Evolutionary conservation across 64 coral and sea anemone genomes (phyloP).

Genomic region (Montipora capricornis): DNA sequence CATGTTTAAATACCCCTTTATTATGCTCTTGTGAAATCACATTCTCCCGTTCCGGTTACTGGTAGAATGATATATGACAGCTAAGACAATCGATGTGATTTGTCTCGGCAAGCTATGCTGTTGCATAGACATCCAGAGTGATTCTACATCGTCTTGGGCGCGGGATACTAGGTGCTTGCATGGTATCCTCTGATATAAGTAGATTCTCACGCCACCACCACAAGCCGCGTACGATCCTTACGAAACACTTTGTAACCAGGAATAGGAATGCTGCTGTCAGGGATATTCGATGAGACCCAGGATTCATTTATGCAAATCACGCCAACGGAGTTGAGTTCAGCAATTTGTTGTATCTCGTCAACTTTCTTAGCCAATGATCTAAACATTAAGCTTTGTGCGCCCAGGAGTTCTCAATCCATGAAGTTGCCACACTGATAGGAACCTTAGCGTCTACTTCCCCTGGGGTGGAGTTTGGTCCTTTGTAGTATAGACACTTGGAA

Average conservation of each 20-base stretch:
- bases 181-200: conserved; percentile 53
- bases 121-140: conserved; percentile 48
- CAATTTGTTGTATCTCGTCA: background rate
- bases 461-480: no score
- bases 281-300: conserved; percentile 23
- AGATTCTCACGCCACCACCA: conserved; percentile 29
- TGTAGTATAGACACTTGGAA: no score
- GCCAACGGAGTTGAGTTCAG: background rate
- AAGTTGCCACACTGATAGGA: no score
- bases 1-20: background rate
- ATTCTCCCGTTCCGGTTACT: conserved; percentile 12
- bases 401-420: no score
- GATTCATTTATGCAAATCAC: conserved; percentile 48
- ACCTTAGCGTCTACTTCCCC: no score
- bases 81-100: conserved; percentile 1
- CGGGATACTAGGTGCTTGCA: conserved; percentile 42
- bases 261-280: conserved; percentile 18
- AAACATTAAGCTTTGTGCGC: background rate
- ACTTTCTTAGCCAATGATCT: conserved; percentile 7
- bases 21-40: background rate
- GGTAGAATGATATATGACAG: conserved; percentile 1
- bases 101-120: conserved; percentile 32
- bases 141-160: conserved; percentile 23
- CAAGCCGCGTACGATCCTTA: conserved; percentile 17
- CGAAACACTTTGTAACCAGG: conserved; percentile 50